Percentiles rank a stretch among this genome's conserved stretches.
Conservation (phyloP, 2,797 vertebrate genomes). For the Megaceryle alcyon region DNA sequence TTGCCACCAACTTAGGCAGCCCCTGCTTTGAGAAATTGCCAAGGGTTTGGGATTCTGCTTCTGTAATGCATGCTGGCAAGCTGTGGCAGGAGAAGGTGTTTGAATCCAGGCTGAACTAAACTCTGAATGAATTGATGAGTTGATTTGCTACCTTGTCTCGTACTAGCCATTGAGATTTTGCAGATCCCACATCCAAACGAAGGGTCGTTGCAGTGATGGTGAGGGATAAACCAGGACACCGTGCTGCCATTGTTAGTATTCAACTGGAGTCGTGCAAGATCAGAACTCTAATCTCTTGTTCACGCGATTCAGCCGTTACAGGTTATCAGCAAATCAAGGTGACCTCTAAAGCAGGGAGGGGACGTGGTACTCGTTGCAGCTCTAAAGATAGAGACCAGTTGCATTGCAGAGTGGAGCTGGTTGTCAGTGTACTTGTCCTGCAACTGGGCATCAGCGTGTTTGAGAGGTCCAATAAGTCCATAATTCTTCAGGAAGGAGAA, state of each 20-base stretch:
- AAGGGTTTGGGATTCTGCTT: neutral
- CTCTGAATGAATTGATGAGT: neutral
- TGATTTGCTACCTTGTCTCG: neutral
- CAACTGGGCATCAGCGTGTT: neutral
- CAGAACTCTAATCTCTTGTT: constrained; percentile 21
- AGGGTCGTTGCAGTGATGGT: neutral
- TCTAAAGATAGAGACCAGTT: neutral
- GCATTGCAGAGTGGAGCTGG: neutral
- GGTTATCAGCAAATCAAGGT: constrained; percentile 2
- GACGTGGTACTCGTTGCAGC: neutral
- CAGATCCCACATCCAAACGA: neutral
- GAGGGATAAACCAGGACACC: neutral
- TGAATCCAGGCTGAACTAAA: neutral
- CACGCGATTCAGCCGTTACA: neutral
- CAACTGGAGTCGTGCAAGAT: neutral
- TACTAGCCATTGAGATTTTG: neutral
- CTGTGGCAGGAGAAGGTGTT: neutral
- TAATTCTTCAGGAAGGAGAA: neutral
- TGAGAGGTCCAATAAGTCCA: neutral
- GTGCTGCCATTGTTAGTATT: neutral
- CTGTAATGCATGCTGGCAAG: neutral
- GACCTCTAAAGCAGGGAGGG: neutral
- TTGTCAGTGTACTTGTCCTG: neutral
- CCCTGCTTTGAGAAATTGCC: neutral
- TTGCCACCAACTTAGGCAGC: neutral